These are phyloP conservation scores for Eupristina koningsbergeri DNA, from an alignment of 1,140 invertebrate genomes.

Conservation along the genomic window DNA sequence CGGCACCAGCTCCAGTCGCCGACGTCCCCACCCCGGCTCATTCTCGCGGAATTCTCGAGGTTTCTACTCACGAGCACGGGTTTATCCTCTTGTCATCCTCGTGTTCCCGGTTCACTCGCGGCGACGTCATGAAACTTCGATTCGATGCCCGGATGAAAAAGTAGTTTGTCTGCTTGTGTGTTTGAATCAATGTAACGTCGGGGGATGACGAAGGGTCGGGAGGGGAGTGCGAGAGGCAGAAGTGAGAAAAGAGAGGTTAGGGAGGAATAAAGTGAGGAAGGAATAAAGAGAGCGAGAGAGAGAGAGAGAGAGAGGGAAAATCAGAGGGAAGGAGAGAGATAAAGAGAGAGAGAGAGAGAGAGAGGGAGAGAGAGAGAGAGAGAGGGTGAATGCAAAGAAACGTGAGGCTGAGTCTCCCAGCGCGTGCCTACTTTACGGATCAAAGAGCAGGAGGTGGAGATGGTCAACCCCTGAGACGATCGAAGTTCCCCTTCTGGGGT, in stretches of 20 bases:
- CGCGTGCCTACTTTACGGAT: conserved; percentile 7
- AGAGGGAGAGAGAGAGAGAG: neutral
- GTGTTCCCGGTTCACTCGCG: neutral
- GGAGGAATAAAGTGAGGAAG: neutral
- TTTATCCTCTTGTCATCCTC: conserved; percentile 9
- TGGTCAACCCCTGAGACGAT: conserved; percentile 60
- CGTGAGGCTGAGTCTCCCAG: conserved; percentile 33
- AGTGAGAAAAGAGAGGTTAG: neutral
- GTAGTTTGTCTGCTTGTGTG: neutral
- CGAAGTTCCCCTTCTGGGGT: conserved; percentile 61
- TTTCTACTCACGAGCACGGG: neutral
- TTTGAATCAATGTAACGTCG: neutral
- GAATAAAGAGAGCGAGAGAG: neutral
- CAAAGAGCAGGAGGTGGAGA: conserved; percentile 12
- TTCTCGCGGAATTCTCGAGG: neutral
- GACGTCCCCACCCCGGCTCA: neutral
- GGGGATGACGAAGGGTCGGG: too few relatives aligned
- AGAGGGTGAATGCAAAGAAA: neutral
- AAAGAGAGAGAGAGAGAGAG: neutral
- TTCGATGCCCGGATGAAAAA: neutral
- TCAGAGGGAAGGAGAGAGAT: too few relatives aligned
- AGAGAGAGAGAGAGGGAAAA: neutral
- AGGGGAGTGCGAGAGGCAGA: neutral
- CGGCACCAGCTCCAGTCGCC: neutral
- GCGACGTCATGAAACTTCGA: neutral